Base-by-base conservation (phyloP, 2,888 invertebrate species). In the Galerucella nymphaeae region DNA sequence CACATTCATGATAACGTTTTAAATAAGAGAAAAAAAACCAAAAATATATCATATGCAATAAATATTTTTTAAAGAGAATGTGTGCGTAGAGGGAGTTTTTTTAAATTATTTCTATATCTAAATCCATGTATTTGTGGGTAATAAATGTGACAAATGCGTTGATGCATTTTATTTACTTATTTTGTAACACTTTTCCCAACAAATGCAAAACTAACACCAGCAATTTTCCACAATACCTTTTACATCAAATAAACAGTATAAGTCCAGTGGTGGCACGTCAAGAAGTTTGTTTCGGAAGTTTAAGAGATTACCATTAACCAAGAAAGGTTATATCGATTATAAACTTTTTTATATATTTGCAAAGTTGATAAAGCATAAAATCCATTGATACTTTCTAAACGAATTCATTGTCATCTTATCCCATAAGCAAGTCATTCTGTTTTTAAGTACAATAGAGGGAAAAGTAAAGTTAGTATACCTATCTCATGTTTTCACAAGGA, bases 61-160 rank as follows among this genome's bases (percentile, higher is more conserved):
- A 82, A 71, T 76, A 75, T 77, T 76, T 73, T 72, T 75, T 71
- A 74, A 59, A 45, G 61, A 1, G 80, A 78, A 78, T 74, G 73
- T 79, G 81, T 77, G 75, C 76, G 76, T 77, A 76, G 78, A 75
- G 70, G 73, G 73, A n/a, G 70, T 74, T 76, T 79, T 82, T 82
- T 80, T 74, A 76, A 79, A 80, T 82, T 82, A 81, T 82, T 82
- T 82, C 81, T 82, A 75, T 74, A 81, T 79, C 79, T 81, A 79
- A 79, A 81, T 82, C 81, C 81, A 81, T 83, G 83, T 82, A 82
- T 80, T 79, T 83, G 82, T 83, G 82, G 81, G 81, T 80, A 82
- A 83, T 83, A 83, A 82, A 83, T 83, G 83, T 83, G 82, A 82
- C 80, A 79, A 83, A 80, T 76, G 72, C 59, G 73, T 57, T 41